These are phyloP conservation scores for Rhynchopsitta pachyrhyncha DNA, from an alignment of 2,113 vertebrate species.

Conservation along the genomic window DNA sequence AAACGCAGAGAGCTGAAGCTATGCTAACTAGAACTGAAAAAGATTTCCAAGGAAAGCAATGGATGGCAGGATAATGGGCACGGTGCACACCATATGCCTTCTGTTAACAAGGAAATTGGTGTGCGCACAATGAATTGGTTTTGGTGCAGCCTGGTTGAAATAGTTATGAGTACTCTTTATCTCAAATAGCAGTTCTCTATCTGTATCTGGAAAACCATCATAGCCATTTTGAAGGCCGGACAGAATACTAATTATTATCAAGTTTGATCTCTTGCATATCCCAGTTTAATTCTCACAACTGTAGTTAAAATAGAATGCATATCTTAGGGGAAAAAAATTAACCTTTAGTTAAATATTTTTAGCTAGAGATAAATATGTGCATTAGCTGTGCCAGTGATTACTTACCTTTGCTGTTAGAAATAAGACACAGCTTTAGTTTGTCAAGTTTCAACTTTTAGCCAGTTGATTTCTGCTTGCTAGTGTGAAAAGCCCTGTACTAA, in stretches of 20 bases:
- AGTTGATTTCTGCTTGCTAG: background rate
- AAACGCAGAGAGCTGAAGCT: background rate
- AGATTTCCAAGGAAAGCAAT: background rate
- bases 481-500: background rate
- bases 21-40: background rate
- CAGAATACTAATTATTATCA: background rate
- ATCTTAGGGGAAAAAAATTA: background rate
- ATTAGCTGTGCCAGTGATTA: background rate
- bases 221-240: background rate
- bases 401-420: background rate
- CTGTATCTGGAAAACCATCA: background rate
- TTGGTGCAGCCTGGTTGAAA: background rate
- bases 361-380: background rate
- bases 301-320: background rate
- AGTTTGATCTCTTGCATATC: background rate
- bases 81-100: accelerated
- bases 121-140: background rate
- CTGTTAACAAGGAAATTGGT: background rate
- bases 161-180: background rate
- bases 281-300: background rate
- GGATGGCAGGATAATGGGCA: background rate
- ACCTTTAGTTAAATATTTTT: background rate
- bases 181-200: background rate
- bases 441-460: background rate
- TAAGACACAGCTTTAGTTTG: background rate